Base-by-base conservation (phyloP, 2,888 invertebrate genomes). In the Volucella inanis region DNA sequence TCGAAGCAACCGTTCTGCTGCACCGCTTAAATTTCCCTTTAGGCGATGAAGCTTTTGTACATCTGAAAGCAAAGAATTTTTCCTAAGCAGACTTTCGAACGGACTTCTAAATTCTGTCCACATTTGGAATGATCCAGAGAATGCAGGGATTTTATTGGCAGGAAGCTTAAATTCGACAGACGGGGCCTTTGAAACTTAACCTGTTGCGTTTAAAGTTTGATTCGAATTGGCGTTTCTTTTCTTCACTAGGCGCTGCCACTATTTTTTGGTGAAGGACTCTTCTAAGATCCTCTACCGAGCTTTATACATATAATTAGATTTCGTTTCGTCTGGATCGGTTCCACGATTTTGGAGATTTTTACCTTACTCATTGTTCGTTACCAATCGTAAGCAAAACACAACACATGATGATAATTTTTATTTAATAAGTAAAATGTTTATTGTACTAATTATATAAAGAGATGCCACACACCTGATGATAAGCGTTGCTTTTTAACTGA, bases 111-210 rank as follows among this genome's bases (percentile, higher is more conserved):
- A 70, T 38, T 70, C 68, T 6, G 47, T 15, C 68, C 47, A 57
- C 12, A 12, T 31, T 70, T 70, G 47, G n/a, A 59, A 14, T 2
- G 57, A 47, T 12, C 43, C 45, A 18, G 14, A 11, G 18, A 70
- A 70, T 1, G 70, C 49, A 4, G 57, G 70, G 12, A 59, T 49
- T 11, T 70, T 57, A 6, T 57, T 70, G 8, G 57, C 22, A 1
- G 59, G 70, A n/a, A 70, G 70, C n/a, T 49, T 70, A 0, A 70
- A 8, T 70, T 70, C 49, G 10, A 39, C 18, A 0, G 39, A 47
- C 41, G 64, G 2, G 8, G 6, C 39, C 39, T 39, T 64, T 38
- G 52, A 6, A 41, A 39, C 65, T 12, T 3, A 12, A 0, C 18
- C 8, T 14, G 52, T 52, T 1, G 9, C 8, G 10, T 65, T 65